Conservation (phyloP, 53 echinoderm and acorn worm genomes). For the Hippasteria phrygiana region DNA sequence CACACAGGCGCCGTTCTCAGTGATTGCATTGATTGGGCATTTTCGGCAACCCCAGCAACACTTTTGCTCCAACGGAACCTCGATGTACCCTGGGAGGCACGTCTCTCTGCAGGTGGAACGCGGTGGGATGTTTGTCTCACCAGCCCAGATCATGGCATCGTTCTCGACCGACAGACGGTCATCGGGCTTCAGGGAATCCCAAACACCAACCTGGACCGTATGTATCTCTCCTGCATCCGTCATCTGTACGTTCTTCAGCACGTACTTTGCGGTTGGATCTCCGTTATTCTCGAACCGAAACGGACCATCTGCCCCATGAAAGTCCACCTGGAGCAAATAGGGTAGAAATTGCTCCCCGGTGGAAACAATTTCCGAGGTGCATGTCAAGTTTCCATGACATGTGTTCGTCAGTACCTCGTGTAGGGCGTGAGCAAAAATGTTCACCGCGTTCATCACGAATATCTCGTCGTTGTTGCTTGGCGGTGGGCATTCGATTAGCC, state of each 20-base stretch:
- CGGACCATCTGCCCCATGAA: constrained; percentile 23
- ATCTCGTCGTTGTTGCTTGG: constrained; percentile 38
- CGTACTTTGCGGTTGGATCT: constrained; percentile 28
- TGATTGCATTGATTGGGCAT: constrained; percentile 47
- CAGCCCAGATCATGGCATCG: constrained; percentile 27
- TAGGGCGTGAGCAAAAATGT: constrained; percentile 31
- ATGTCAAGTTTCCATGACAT: constrained; percentile 9
- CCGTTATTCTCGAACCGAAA: constrained; percentile 48
- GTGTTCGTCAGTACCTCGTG: neutral
- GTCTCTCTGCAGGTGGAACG: constrained; percentile 30
- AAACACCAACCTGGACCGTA: constrained; percentile 42
- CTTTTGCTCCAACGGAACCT: constrained; percentile 29
- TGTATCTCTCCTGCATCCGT: neutral
- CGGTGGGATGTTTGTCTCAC: neutral
- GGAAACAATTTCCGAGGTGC: neutral
- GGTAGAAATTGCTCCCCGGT: constrained; percentile 17
- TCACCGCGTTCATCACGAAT: constrained; percentile 42
- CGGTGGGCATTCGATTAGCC: neutral
- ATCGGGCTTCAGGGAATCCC: constrained; percentile 33
- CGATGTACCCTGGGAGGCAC: constrained; percentile 28
- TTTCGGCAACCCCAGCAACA: constrained; percentile 62
- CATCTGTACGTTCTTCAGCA: constrained; percentile 38
- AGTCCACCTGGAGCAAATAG: constrained; percentile 7
- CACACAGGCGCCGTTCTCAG: constrained; percentile 31
- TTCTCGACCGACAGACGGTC: constrained; percentile 18